A percentile compares a stretch with the other conserved stretches of the same genome.
These are phyloP conservation scores for Agrochola circellaris DNA, from an alignment of 2,888 invertebrate genomes.

Conservation along the genomic window DNA sequence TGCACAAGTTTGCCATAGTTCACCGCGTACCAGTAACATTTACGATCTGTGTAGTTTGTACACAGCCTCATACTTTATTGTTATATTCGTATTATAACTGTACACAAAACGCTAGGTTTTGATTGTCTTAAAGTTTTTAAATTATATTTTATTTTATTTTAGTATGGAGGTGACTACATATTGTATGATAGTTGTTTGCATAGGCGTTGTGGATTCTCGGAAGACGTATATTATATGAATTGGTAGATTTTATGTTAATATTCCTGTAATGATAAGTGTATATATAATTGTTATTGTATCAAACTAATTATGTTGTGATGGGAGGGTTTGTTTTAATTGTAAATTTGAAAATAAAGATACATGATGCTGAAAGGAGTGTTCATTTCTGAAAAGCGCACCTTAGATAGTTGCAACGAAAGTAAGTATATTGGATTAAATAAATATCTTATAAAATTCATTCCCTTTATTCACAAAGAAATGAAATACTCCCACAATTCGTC, in stretches of 20 bases:
- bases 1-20: conserved; percentile 48
- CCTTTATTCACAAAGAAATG: conserved; percentile 63
- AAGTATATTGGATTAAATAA: conserved; percentile 12
- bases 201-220: conserved; percentile 45
- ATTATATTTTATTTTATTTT: conserved; percentile 57
- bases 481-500: conserved; percentile 51
- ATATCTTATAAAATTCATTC: conserved; percentile 41
- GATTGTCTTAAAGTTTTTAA: conserved; percentile 40
- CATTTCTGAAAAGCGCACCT: conserved; percentile 10
- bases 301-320: conserved; percentile 74
- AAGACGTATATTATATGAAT: conserved; percentile 61
- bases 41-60: conserved; percentile 52
- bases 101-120: conserved; percentile 46
- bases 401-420: background rate
- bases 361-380: conserved; percentile 62
- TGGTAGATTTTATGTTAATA: conserved; percentile 78
- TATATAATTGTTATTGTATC: conserved; percentile 78
- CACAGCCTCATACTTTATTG: conserved; percentile 26
- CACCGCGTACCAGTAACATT: conserved; percentile 33
- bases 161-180: conserved; percentile 39
- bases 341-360: conserved; percentile 84
- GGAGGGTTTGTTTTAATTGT: conserved; percentile 82
- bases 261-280: conserved; percentile 85
- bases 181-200: conserved; percentile 57
- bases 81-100: conserved; percentile 33